Conservation (phyloP, 2,113 vertebrate genomes). For the Chrysemys picta region DNA sequence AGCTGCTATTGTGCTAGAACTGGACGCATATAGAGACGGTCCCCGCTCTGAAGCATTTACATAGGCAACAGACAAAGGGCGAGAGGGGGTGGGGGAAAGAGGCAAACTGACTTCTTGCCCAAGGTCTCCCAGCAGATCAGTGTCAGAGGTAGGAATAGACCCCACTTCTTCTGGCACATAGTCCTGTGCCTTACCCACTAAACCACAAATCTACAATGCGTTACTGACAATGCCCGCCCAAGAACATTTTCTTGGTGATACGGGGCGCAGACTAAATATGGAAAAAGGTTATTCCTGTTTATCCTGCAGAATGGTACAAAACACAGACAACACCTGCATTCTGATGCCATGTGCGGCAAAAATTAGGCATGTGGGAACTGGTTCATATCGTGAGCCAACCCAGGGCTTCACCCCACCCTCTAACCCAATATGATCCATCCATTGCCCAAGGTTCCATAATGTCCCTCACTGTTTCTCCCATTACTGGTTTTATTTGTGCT, state of each 20-base stretch:
- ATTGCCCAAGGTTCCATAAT: too few relatives aligned
- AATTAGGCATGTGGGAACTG: not conserved
- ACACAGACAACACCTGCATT: not conserved
- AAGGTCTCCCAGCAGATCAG: not conserved
- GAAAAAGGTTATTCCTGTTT: not conserved
- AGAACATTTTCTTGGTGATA: not conserved
- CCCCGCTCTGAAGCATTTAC: not conserved
- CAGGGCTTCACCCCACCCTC: not conserved
- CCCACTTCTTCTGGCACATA: not conserved
- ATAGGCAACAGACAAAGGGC: not conserved
- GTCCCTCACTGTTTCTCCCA: not conserved
- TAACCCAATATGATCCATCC: not conserved
- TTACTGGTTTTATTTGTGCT: not conserved
- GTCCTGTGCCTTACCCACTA: not conserved
- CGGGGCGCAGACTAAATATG: not conserved
- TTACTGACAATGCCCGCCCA: not conserved
- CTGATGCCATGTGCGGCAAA: not conserved
- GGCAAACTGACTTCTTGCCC: not conserved
- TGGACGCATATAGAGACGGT: not conserved
- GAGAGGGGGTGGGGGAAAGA: not conserved
- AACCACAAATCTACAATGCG: not conserved
- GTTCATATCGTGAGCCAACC: not conserved
- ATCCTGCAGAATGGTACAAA: not conserved
- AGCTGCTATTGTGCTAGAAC: not conserved
- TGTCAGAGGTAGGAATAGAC: not conserved